phyloP scores from a whole-genome alignment of 1,140 invertebrate species.

The Atopsyche davidsoni region DNA sequence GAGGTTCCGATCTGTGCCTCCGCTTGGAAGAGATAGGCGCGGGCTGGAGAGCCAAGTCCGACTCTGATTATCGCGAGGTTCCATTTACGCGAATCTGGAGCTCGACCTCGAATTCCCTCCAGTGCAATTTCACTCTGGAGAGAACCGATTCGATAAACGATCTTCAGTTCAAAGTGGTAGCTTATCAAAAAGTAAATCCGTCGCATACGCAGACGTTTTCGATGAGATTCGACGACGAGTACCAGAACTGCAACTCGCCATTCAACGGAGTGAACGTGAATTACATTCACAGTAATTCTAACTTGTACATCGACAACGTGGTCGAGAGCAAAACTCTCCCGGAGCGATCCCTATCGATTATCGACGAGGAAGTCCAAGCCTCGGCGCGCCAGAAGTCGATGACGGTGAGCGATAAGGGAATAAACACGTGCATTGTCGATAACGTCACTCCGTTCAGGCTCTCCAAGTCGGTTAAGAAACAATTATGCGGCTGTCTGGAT shows the following conservation, averaged over 20 bases:
- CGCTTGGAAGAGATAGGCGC: constrained; percentile 77
- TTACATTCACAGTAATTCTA: constrained; percentile 14
- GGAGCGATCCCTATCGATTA: constrained; percentile 30
- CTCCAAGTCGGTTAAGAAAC: constrained; percentile 70
- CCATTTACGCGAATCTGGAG: constrained; percentile 90
- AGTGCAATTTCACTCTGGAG: constrained; percentile 83
- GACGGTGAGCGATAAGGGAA: constrained; percentile 51
- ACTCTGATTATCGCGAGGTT: constrained; percentile 85
- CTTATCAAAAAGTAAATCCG: constrained; percentile 46
- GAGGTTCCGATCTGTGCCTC: constrained; percentile 79
- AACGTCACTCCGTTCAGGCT: constrained; percentile 61
- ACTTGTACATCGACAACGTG: constrained; percentile 10
- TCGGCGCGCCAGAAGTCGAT: constrained; percentile 44
- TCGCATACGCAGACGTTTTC: constrained; percentile 47
- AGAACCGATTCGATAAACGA: constrained; percentile 49
- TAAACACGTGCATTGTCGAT: constrained; percentile 51
- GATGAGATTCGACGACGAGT: constrained; percentile 30
- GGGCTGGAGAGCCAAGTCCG: constrained; percentile 82
- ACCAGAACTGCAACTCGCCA: constrained; percentile 13
- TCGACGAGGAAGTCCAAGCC: constrained; percentile 39
- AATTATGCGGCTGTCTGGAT: constrained; percentile 84
- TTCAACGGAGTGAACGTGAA: constrained; percentile 5
- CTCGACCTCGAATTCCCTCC: constrained; percentile 76
- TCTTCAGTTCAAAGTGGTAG: constrained; percentile 45
- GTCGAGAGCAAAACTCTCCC: constrained; percentile 26